Evolutionary conservation across 2,113 vertebrate species (phyloP).

Genomic region (Phyllostomus discolor): DNA sequence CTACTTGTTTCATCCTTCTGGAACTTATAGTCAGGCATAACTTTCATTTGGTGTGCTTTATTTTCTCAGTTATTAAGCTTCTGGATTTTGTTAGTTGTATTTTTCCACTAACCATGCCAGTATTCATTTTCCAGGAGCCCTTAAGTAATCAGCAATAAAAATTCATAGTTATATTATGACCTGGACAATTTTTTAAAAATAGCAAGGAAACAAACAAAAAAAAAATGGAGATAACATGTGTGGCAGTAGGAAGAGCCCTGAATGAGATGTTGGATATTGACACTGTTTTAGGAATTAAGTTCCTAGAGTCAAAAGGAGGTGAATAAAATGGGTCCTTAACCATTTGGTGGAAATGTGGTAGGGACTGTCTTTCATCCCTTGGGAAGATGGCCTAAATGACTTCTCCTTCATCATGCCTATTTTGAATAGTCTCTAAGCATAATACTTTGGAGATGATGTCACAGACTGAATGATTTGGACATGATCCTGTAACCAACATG

Average conservation of each 20-base stretch:
- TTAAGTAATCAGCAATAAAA: background rate
- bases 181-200: background rate
- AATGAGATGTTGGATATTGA: background rate
- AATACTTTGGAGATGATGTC: background rate
- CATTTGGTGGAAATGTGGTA: background rate
- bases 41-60: background rate
- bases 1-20: rapidly evolving
- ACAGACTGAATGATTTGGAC: background rate
- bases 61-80: background rate
- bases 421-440: background rate
- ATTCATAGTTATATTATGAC: background rate
- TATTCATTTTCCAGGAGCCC: background rate
- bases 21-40: background rate
- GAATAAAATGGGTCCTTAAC: rapidly evolving
- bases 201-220: background rate
- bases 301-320: rapidly evolving
- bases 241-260: background rate
- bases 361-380: too few relatives aligned
- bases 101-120: background rate
- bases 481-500: background rate
- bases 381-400: background rate
- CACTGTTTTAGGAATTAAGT: background rate
- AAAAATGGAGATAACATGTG: background rate
- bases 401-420: background rate
- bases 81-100: background rate